Base-by-base conservation (phyloP, 2,113 vertebrate species). In the Podilymbus podiceps region DNA sequence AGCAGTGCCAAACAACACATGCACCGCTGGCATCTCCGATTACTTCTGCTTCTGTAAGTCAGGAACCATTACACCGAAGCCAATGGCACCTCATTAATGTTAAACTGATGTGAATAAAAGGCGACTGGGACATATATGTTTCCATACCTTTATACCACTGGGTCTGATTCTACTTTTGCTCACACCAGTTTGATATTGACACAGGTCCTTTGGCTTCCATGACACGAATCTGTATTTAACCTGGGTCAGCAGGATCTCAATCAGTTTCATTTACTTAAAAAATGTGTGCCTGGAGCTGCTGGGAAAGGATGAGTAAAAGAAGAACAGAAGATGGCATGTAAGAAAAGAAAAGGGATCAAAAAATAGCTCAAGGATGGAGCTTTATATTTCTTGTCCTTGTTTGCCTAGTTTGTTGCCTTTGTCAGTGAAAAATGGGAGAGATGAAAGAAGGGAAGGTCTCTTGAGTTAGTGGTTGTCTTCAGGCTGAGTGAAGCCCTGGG, bases 21-120 rank as follows among this genome's bases (percentile, higher is more conserved):
- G 40, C 0, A 1, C 79, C 3, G 1, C 15, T 92, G 94, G 83
- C 95, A 87, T 85, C 74, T 85, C 67, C n/a, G 1, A 12, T 94
- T 87, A 84, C 85, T 69, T 66, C 56, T 56, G 31, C 84, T 76
- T 62, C 77, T 96, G 89, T 62, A 80, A 80, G 49, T 49, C 78
- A 83, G 28, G 44, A 88, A 40, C 74, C 20, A 8, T 59, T 91
- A 59, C 67, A 66, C 89, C 6, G 8, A 80, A 94, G 88, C 85
- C 77, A 93, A 2, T 38, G 78, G 56, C 94, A 95, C 91, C 74
- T 96, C 87, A 46, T 95, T 90, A 95, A 85, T 10, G 44, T 91
- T 77, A 73, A 79, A 88, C 62, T 79, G 67, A 93, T 71, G 90
- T 90, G 88, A 94, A 68, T 91, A 87, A 91, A 90, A 94, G 90